Evolutionary conservation across 2,888 invertebrate genomes (phyloP).

Genomic region (Blastobasis lacticolella): DNA sequence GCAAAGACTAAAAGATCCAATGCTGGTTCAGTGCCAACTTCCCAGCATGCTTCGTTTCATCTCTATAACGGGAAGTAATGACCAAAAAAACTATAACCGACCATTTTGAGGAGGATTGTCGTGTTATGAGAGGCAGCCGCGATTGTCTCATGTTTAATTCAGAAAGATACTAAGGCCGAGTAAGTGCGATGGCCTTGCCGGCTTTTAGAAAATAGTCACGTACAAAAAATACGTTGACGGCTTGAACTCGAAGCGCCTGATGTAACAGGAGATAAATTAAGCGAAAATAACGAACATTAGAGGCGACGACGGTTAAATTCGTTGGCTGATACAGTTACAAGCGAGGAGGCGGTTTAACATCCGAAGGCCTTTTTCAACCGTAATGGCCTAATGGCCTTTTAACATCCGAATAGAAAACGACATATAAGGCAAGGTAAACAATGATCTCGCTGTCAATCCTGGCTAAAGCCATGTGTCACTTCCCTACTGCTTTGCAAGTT

Average conservation of each 20-base stretch:
- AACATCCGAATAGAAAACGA: too few relatives aligned
- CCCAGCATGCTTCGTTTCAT: conserved; percentile 33
- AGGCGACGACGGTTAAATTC: conserved; percentile 4
- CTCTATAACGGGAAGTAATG: conserved; percentile 30
- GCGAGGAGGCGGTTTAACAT: not conserved
- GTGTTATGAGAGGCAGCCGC: conserved; percentile 26
- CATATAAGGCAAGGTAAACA: too few relatives aligned
- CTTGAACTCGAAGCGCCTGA: not conserved
- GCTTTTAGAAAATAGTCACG: conserved; percentile 37
- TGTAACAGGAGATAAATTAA: not conserved
- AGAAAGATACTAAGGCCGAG: conserved; percentile 30
- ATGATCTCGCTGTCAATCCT: too few relatives aligned
- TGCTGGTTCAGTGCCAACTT: conserved; percentile 43
- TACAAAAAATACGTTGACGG: conserved; percentile 16
- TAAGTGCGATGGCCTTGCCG: conserved; percentile 35
- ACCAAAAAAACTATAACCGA: conserved; percentile 23
- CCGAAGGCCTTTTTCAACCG: too few relatives aligned
- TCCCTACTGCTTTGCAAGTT: too few relatives aligned
- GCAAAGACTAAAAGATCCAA: not conserved
- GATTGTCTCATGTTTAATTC: conserved; percentile 40
- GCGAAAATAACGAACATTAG: not conserved
- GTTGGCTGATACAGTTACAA: not conserved
- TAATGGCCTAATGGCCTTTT: too few relatives aligned
- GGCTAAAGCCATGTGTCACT: too few relatives aligned
- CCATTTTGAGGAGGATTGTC: conserved; percentile 27